Evolutionary conservation across 64 coral and sea anemone species (phyloP), one percentile per base, ranked within the genome.

Genomic region (Montipora foliosa): DNA sequence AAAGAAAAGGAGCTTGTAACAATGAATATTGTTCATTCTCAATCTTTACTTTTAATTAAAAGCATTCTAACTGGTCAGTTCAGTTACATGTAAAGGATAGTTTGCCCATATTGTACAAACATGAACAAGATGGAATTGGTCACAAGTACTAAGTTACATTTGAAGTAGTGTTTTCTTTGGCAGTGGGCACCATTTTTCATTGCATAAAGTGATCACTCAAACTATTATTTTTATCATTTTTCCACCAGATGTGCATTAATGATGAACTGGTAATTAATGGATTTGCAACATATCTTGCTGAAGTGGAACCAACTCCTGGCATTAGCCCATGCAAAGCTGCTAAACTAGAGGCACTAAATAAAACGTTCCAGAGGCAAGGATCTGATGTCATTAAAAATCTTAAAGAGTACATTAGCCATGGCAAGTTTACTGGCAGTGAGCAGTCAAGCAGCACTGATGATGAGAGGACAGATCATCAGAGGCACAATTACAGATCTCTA

Each of bases 251-350:
- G 74, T 99, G 95, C 82, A 44, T 99, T 62, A 99, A 99, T 93
- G 98, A 99, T 92, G 98, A 99, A 76, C 70, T 99, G 24, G 98
- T 99, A 5, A 91, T 96, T 16, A 94, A 91, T 11, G 90, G 84
- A 14, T 99, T 91, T 72, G 98, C 98, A 73, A 90, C 81, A 7
- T 76, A 86, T 64, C 50, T 72, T 45, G 70, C n/a, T 25, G 82
- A 86, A 4, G 10, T 44, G 49, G 62, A 19, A 3, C 44, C 46
- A 49, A 10, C 46, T 47, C 46, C 66, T 10, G 8, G 6, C 17
- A 71, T 86, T 2, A 86, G 47, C 62, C 62, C 82, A 71, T 8
- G 8, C 64, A 86, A 86, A 24, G 82, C 82, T 71, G 82, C 82
- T 70, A 86, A 86, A 72, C 66, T 86, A 5, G 16, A 71, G 66